Base-by-base conservation (phyloP, 2,113 vertebrate genomes). In the Chionomys nivalis region DNA sequence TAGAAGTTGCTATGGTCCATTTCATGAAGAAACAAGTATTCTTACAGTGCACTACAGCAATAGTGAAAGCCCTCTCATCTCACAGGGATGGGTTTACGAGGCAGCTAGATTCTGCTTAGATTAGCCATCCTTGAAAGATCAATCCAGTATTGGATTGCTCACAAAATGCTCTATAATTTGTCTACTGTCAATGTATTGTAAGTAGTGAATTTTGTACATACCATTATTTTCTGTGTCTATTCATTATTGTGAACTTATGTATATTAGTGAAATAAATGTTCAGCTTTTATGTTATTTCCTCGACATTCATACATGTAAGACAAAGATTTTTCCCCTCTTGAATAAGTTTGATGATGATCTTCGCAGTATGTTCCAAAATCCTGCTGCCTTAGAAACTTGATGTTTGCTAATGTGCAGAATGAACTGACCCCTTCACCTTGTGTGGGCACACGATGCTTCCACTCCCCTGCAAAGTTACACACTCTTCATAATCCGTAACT, bases 191-290 rank as follows among this genome's bases (percentile, higher is more conserved):
- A 87, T 73, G 94, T 94, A 94, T 3, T 96, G 95, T 98, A 98
- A 98, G 98, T 98, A 98, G 97, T 92, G 73, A 86, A 97, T 96
- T 97, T 96, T 98, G 98, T 98, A 98, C 47, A 98, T 98, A 98
- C 96, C 97, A 97, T 96, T 98, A 75, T 97, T 98, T 98, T 98
- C 97, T 96, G 97, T 98, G 97, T 97, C 95, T 97, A 81, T 91
- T 79, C 93, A 75, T 94, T 97, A 97, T 97, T 98, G 97, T 98
- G 98, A 97, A 97, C 94, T 98, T 97, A 95, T 97, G 97, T 98
- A 98, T 97, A 98, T 97, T 97, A 97, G 98, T 97, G 94, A 98
- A 98, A 98, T 98, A 98, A 98, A 98, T 89, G 85, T 96, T 91
- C 90, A 97, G 75, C 87, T 98, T 98, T 98, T 96, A 87, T 14